Conservation (phyloP, 2,797 vertebrate species). For the Zenarchopterus dispar region DNA sequence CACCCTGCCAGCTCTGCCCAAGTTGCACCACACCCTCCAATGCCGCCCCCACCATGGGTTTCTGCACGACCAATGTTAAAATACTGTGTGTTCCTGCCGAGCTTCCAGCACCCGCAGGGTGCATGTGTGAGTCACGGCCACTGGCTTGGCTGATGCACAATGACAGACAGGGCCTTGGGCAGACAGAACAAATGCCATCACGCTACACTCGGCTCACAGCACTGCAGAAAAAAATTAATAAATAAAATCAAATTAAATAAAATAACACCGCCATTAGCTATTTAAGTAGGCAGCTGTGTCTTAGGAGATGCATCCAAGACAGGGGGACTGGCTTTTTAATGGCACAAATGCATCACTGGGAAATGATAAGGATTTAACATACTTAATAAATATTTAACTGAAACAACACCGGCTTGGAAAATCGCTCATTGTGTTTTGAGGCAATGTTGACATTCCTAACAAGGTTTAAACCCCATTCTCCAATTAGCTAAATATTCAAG, state of each 20-base stretch:
- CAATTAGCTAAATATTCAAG: conserved; percentile 21
- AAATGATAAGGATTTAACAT: conserved; percentile 9
- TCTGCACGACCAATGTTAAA: conserved; percentile 45
- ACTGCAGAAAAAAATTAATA: conserved; percentile 10
- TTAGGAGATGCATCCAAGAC: conserved; percentile 46
- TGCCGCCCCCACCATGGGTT: conserved; percentile 1
- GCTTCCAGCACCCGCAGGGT: conserved; percentile 51
- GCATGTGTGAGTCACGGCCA: conserved; percentile 71
- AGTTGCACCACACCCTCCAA: conserved; percentile 1
- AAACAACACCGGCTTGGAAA: conserved; percentile 16
- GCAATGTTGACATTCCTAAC: conserved; percentile 39
- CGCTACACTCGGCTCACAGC: conserved; percentile 49
- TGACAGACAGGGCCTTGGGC: conserved; percentile 71
- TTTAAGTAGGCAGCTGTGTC: conserved; percentile 64
- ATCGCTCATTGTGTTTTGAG: conserved; percentile 29
- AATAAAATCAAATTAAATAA: not conserved
- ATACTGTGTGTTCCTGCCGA: conserved; percentile 39
- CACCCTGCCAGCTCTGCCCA: conserved; percentile 14
- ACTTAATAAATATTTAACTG: conserved; percentile 45
- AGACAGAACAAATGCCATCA: conserved; percentile 73
- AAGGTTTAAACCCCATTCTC: conserved; percentile 20
- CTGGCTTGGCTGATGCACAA: conserved; percentile 59
- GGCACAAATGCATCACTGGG: conserved; percentile 39
- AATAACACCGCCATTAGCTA: conserved; percentile 60
- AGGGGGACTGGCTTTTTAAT: conserved; percentile 48